phyloP scores from a whole-genome alignment of 2,113 vertebrate genomes.

The Perca flavescens region DNA sequence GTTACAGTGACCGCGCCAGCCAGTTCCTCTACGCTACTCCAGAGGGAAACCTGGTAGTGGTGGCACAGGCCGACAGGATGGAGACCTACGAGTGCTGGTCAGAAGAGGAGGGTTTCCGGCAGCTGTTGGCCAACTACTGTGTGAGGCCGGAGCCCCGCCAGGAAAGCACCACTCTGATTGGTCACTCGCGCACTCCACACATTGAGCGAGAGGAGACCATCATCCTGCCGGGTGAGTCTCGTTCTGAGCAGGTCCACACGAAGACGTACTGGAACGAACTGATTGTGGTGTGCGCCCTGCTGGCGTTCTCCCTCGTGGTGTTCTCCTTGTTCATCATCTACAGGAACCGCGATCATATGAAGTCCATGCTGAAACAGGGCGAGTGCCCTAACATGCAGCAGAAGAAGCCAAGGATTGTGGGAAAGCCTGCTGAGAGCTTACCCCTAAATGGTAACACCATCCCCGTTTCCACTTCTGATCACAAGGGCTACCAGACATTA shows the following conservation, averaged over 20 bases:
- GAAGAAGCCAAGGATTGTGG: slow-evolving; percentile 85
- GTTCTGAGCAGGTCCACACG: slow-evolving; percentile 71
- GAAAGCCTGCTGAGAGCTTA: slow-evolving; percentile 86
- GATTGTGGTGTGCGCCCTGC: slow-evolving; percentile 90
- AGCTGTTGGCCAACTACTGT: slow-evolving; percentile 92
- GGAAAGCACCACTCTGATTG: slow-evolving; percentile 80
- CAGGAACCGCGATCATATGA: slow-evolving; percentile 88
- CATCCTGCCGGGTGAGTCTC: slow-evolving; percentile 79
- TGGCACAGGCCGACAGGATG: slow-evolving; percentile 82
- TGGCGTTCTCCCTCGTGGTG: slow-evolving; percentile 82
- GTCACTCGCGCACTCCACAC: slow-evolving; percentile 83
- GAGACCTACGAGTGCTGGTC: slow-evolving; percentile 95
- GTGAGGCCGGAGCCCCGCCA: slow-evolving; percentile 72
- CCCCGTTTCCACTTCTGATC: slow-evolving; percentile 87
- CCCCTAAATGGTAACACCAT: slow-evolving; percentile 89
- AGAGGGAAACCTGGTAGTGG: slow-evolving; percentile 89
- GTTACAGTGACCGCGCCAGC: slow-evolving; percentile 78
- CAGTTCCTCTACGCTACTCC: slow-evolving; percentile 88
- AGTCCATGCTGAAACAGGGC: slow-evolving; percentile 89
- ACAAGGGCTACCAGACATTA: slow-evolving; percentile 95
- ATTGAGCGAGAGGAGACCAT: slow-evolving; percentile 69
- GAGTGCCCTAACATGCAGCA: slow-evolving; percentile 87
- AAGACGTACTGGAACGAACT: slow-evolving; percentile 95
- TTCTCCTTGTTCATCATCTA: slow-evolving; percentile 89
- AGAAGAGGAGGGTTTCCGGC: slow-evolving; percentile 87